Evolutionary conservation across 1,140 invertebrate species (phyloP).

Genomic region (Eriocheir sinensis): DNA sequence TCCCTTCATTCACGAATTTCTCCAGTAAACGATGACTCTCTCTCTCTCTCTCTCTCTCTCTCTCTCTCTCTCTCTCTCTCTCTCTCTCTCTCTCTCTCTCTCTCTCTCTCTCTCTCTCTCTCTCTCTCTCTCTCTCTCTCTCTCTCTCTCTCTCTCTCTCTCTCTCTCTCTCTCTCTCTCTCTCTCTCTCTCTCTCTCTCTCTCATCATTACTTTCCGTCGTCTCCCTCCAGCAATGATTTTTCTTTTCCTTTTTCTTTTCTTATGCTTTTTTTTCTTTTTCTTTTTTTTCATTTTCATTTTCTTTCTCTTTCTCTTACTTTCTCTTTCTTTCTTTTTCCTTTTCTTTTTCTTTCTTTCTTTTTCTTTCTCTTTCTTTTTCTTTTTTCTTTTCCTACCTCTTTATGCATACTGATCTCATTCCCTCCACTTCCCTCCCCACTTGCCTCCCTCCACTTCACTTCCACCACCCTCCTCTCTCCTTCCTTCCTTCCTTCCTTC

Average conservation of each 20-base stretch:
- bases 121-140: slow-evolving; percentile 40
- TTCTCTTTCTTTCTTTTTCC: too few relatives aligned
- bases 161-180: slow-evolving; percentile 37
- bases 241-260: background rate
- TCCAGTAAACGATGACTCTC: background rate
- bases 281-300: too few relatives aligned
- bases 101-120: slow-evolving; percentile 43
- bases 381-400: too few relatives aligned
- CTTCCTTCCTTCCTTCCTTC: too few relatives aligned
- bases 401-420: too few relatives aligned
- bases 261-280: background rate
- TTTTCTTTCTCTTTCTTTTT: too few relatives aligned
- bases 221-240: background rate
- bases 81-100: slow-evolving; percentile 50
- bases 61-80: slow-evolving; percentile 50
- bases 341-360: too few relatives aligned
- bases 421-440: too few relatives aligned
- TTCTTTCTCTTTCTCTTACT: background rate
- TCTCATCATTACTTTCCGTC: background rate
- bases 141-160: slow-evolving; percentile 45
- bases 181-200: background rate
- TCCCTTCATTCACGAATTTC: background rate
- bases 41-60: background rate
- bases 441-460: too few relatives aligned
- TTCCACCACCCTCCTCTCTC: too few relatives aligned